Evolutionary conservation across 2,888 invertebrate genomes (phyloP).

Genomic region (Bellardia pandia): DNA sequence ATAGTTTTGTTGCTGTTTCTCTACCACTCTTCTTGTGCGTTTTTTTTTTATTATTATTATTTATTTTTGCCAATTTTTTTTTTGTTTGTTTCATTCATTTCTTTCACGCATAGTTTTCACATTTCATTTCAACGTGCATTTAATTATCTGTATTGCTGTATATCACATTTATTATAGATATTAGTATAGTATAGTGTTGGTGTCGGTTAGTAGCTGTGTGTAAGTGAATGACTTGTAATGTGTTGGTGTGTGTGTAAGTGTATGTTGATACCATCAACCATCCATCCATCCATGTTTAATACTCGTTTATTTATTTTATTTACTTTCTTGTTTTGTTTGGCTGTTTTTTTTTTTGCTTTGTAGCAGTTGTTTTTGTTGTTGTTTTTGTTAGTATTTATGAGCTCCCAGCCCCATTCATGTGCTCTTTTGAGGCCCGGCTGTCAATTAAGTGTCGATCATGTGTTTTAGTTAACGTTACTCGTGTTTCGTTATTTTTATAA

Average conservation of each 20-base stretch:
- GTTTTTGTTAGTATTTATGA: constrained; percentile 60
- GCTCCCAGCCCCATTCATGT: constrained; percentile 71
- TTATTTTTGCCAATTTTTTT: constrained; percentile 28
- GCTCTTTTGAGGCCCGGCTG: constrained; percentile 64
- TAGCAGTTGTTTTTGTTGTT: constrained; percentile 19
- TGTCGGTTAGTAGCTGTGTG: neutral
- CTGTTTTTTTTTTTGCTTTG: neutral
- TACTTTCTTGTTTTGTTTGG: constrained; percentile 36
- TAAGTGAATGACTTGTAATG: constrained; percentile 42
- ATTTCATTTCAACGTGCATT: constrained; percentile 72
- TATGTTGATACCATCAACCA: constrained; percentile 23
- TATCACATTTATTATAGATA: constrained; percentile 39
- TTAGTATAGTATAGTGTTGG: neutral
- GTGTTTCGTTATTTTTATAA: constrained; percentile 38
- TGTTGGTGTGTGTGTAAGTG: neutral
- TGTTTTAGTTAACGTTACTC: constrained; percentile 52
- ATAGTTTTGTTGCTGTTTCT: constrained; percentile 49
- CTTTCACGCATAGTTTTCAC: constrained; percentile 73
- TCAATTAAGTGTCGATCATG: constrained; percentile 65
- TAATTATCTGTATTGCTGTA: constrained; percentile 65
- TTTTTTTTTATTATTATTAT: constrained; percentile 18
- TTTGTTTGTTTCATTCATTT: constrained; percentile 63
- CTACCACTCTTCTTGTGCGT: neutral
- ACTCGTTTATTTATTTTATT: constrained; percentile 51
- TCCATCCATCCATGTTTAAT: constrained; percentile 39